Conservation (phyloP, 2,888 invertebrate species). For the Beris morrisii region DNA sequence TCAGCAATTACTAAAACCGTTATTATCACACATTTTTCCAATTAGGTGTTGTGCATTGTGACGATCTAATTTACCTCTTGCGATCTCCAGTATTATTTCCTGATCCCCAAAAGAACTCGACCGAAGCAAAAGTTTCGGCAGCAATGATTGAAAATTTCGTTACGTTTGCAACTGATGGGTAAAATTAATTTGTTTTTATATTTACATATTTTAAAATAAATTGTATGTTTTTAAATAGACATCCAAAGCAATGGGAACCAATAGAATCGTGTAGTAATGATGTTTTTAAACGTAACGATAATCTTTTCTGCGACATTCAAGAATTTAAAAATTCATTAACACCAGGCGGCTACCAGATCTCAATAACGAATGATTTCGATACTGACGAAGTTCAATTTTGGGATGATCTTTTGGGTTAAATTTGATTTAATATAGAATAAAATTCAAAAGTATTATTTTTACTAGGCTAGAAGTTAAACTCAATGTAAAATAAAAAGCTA, state of each 20-base stretch:
- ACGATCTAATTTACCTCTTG: conserved; percentile 60
- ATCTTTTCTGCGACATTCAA: conserved; percentile 49
- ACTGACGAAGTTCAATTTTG: conserved; percentile 46
- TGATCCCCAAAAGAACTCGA: conserved; percentile 48
- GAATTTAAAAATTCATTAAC: conserved; percentile 44
- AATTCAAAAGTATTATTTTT: conserved; percentile 10
- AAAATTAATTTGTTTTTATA: conserved; percentile 38
- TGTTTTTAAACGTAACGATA: conserved; percentile 36
- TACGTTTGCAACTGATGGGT: conserved; percentile 59
- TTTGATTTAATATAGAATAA: neutral
- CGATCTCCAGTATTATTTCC: conserved; percentile 55
- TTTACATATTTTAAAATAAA: conserved; percentile 1
- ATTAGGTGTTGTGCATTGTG: conserved; percentile 57
- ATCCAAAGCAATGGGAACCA: conserved; percentile 24
- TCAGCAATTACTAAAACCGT: neutral
- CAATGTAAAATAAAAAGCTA: too few relatives aligned
- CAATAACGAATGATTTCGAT: conserved; percentile 44
- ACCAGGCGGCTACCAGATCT: conserved; percentile 38
- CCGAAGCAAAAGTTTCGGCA: conserved; percentile 52
- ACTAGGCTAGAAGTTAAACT: neutral
- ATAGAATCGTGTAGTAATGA: conserved; percentile 36
- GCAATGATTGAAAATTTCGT: conserved; percentile 56
- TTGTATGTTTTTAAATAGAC: neutral
- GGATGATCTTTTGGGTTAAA: conserved; percentile 40
- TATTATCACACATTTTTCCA: conserved; percentile 31